Percentiles rank a stretch among this genome's conserved stretches.
These are phyloP conservation scores for Dendropsophus ebraccatus DNA, from an alignment of 2,113 vertebrate genomes.

Conservation along the genomic window DNA sequence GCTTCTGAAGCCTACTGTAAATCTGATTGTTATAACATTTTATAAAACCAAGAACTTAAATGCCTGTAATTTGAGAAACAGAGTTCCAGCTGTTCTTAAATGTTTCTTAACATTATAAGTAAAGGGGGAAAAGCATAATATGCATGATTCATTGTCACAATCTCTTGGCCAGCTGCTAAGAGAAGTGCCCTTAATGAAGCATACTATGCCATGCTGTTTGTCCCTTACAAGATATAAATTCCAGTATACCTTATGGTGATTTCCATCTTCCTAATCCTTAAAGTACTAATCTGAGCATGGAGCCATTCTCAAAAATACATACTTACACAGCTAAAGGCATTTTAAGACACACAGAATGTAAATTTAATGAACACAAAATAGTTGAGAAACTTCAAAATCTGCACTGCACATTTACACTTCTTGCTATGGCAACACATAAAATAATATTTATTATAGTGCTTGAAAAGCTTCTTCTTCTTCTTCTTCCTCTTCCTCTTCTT, in stretches of 20 bases:
- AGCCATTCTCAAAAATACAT: not conserved
- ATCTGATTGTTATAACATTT: conserved; percentile 49
- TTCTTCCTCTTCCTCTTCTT: too few species aligned
- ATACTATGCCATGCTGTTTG: conserved; percentile 68
- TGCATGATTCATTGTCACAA: conserved; percentile 72
- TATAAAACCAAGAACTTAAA: conserved; percentile 61
- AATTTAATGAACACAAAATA: too few species aligned
- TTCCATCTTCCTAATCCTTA: conserved; percentile 61
- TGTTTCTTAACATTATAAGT: conserved; percentile 65
- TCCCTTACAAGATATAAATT: conserved; percentile 61
- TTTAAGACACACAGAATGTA: not conserved
- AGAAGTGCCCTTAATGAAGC: conserved; percentile 75
- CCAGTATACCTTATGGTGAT: conserved; percentile 65
- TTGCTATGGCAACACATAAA: too few species aligned
- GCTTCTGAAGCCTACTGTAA: conserved; percentile 14
- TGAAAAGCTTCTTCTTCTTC: too few species aligned
- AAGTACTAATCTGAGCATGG: conserved; percentile 55
- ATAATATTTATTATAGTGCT: too few species aligned
- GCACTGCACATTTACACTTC: too few species aligned
- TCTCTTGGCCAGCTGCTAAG: conserved; percentile 72
- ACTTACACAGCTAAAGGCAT: not conserved
- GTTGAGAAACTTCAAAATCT: too few species aligned
- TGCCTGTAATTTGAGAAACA: conserved; percentile 55
- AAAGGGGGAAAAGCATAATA: conserved; percentile 59
- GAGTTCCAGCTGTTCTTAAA: conserved; percentile 64